Percentiles rank a stretch among this genome's conserved stretches.
Evolutionary conservation across 2,113 vertebrate species (phyloP).

Genomic region (Microcebus lehilahytsara): DNA sequence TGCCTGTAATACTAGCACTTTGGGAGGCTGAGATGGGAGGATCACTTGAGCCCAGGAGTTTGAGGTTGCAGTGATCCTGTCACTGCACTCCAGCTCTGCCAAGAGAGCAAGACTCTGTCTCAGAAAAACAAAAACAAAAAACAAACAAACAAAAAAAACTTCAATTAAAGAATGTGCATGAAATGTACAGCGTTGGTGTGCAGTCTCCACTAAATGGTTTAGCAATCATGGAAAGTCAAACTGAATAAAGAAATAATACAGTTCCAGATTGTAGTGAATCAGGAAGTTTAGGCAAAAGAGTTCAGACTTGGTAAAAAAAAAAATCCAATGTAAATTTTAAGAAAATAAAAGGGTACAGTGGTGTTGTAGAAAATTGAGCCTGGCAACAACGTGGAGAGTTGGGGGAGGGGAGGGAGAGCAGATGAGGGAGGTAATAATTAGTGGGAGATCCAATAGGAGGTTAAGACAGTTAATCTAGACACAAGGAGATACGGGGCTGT

Average conservation of each 20-base stretch:
- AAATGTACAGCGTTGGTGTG: rapidly evolving
- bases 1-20: no score
- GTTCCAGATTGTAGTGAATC: neutral
- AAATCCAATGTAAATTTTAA: neutral
- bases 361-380: neutral
- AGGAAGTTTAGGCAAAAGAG: neutral
- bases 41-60: no score
- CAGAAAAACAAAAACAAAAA: no score
- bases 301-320: neutral
- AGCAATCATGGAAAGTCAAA: neutral
- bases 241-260: neutral
- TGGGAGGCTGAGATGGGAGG: no score
- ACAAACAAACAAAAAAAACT: neutral
- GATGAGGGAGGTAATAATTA: neutral
- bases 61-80: no score
- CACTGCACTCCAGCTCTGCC: no score
- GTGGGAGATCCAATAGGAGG: neutral
- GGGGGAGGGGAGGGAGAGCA: neutral
- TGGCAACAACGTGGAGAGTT: neutral
- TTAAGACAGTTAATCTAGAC: neutral
- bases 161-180: neutral
- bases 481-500: neutral
- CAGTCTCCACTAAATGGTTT: neutral
- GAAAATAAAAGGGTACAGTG: neutral
- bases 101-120: no score